A percentile compares a stretch with the other conserved stretches of the same genome.
Evolutionary conservation across 2,113 vertebrate species (phyloP).

Genomic region (Labeo catla): DNA sequence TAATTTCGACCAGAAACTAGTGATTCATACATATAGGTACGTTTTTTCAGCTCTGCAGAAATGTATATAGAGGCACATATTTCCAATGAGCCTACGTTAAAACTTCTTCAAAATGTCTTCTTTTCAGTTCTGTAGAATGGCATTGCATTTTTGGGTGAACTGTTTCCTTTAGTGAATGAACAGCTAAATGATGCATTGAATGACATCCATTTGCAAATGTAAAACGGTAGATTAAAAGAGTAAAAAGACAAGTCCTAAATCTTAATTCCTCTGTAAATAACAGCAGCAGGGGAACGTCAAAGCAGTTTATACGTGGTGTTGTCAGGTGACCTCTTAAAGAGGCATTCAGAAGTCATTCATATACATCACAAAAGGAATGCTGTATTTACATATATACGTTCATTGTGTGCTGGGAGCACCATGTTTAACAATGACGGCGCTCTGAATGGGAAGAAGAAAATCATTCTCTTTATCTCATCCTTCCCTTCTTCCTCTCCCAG

Average conservation of each 20-base stretch:
- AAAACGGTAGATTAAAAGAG: not conserved
- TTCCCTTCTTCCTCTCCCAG: conserved; percentile 52
- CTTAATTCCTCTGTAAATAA: conserved; percentile 16
- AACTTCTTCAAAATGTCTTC: not conserved
- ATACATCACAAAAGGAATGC: conserved; percentile 29
- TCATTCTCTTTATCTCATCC: conserved; percentile 51
- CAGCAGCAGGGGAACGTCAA: not conserved
- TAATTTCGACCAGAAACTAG: too few relatives aligned
- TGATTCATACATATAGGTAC: too few relatives aligned
- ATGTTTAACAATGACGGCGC: conserved; percentile 32
- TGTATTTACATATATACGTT: conserved; percentile 20
- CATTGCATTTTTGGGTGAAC: not conserved
- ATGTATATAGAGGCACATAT: too few relatives aligned
- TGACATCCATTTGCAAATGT: not conserved
- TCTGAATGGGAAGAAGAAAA: conserved; percentile 30
- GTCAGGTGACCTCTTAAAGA: conserved; percentile 28
- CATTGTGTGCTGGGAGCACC: conserved; percentile 15
- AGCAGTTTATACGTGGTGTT: not conserved
- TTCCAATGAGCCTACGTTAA: too few relatives aligned
- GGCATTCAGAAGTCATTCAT: conserved; percentile 21
- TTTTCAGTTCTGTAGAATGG: not conserved
- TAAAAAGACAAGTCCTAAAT: not conserved
- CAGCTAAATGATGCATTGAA: not conserved
- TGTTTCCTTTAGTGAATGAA: not conserved
- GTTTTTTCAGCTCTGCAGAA: too few relatives aligned